These are phyloP conservation scores for Drosophila kuntzei DNA, from an alignment of 2,888 invertebrate genomes.

Conservation along the genomic window DNA sequence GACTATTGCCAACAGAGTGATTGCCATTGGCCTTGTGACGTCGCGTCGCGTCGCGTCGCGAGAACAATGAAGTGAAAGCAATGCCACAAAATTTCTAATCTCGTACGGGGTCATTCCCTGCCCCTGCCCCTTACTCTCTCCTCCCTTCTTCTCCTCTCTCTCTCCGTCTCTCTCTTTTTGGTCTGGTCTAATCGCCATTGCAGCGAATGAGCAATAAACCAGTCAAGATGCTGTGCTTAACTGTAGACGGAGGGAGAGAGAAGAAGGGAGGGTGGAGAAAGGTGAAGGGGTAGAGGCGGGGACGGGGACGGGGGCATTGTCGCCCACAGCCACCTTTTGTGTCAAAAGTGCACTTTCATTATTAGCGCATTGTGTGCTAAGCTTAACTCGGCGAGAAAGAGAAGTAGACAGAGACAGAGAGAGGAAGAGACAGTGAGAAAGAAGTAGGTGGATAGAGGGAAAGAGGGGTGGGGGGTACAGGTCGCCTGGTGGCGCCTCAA, in stretches of 20 bases:
- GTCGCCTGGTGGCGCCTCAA: constrained; percentile 32
- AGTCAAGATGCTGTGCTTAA: constrained; percentile 39
- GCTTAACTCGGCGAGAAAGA: background rate
- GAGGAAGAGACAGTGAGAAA: background rate
- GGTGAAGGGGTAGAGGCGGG: no score
- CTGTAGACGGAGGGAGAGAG: background rate
- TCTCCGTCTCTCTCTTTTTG: background rate
- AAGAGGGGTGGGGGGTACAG: background rate
- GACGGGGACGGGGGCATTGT: constrained; percentile 39
- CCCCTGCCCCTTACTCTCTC: background rate
- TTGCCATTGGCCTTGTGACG: constrained; percentile 59
- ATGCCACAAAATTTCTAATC: constrained; percentile 77
- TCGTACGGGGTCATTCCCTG: constrained; percentile 53
- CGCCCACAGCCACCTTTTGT: constrained; percentile 76
- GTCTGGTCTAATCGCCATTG: constrained; percentile 67
- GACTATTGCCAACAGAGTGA: constrained; percentile 23
- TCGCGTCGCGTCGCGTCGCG: background rate
- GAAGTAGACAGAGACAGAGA: background rate
- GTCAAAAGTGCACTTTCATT: constrained; percentile 81
- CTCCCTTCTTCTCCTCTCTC: background rate
- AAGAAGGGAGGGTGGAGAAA: background rate
- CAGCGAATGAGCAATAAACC: constrained; percentile 78
- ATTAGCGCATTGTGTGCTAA: constrained; percentile 73
- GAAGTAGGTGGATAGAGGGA: background rate
- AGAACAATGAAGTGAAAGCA: constrained; percentile 70